Conservation (phyloP, 2,113 vertebrate species). For the Athene noctua region DNA sequence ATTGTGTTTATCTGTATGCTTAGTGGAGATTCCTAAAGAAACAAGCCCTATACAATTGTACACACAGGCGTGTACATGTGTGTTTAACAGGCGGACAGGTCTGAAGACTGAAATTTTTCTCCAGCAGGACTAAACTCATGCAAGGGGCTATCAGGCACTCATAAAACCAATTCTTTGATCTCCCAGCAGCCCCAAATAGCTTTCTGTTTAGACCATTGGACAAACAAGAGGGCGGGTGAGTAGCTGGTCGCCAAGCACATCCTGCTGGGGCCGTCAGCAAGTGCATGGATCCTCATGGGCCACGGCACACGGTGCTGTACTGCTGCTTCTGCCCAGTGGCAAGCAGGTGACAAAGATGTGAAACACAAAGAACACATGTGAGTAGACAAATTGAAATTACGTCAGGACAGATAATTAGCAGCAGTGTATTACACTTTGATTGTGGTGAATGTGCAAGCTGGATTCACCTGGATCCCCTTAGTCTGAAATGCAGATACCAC, state of each 20-base stretch:
- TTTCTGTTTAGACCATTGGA: neutral
- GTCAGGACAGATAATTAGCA: neutral
- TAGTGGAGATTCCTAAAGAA: neutral
- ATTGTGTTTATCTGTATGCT: neutral
- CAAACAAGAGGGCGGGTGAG: neutral
- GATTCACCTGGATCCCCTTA: neutral
- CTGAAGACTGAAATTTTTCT: neutral
- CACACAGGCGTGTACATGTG: neutral
- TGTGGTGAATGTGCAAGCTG: neutral
- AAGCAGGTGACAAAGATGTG: neutral
- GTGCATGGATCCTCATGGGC: neutral
- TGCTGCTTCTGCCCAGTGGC: neutral
- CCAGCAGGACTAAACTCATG: neutral
- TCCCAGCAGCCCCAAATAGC: neutral
- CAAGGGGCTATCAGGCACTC: neutral
- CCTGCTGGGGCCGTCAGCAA: neutral
- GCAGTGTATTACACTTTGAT: neutral
- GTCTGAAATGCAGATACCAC: neutral
- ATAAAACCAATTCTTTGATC: neutral
- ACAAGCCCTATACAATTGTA: neutral
- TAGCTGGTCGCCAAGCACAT: neutral
- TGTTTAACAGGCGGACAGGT: neutral
- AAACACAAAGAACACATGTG: neutral
- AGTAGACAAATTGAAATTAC: neutral
- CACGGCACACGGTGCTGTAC: fast-evolving